Evolutionary conservation across 2,797 vertebrate species (phyloP).

Genomic region (Sphaeramia orbicularis): DNA sequence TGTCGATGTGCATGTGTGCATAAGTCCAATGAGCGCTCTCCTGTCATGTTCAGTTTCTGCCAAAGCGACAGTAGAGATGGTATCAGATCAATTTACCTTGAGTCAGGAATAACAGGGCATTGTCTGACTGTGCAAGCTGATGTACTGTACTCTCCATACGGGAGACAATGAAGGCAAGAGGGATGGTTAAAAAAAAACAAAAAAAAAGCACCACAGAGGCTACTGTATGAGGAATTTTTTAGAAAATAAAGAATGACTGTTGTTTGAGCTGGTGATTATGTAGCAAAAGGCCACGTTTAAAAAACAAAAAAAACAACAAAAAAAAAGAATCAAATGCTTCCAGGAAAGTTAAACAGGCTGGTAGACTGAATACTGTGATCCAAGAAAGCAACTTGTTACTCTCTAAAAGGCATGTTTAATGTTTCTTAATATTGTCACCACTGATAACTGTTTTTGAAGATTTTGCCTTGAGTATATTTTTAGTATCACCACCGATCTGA

Average conservation of each 20-base stretch:
- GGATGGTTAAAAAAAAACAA: too few species aligned
- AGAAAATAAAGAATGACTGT: slow-evolving; percentile 4
- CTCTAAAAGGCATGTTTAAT: slow-evolving; percentile 34
- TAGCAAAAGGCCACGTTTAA: slow-evolving; percentile 47
- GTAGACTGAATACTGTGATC: slow-evolving; percentile 73
- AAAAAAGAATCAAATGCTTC: slow-evolving; percentile 66
- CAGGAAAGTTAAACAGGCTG: slow-evolving; percentile 41
- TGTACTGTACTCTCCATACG: slow-evolving; percentile 29
- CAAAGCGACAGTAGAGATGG: slow-evolving; percentile 55
- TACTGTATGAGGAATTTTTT: slow-evolving; percentile 1
- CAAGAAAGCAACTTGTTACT: slow-evolving; percentile 41
- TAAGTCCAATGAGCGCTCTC: slow-evolving; percentile 19
- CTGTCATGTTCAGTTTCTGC: slow-evolving; percentile 60
- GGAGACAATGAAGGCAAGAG: slow-evolving; percentile 23
- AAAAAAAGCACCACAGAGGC: slow-evolving; percentile 11
- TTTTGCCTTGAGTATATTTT: slow-evolving; percentile 32
- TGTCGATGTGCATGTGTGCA: slow-evolving; percentile 2
- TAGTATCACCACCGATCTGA: slow-evolving; percentile 20
- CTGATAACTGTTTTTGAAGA: slow-evolving; percentile 14
- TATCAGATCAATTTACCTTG: slow-evolving; percentile 56
- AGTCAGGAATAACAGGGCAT: slow-evolving; percentile 64
- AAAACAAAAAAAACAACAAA: too few species aligned
- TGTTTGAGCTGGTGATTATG: slow-evolving; percentile 36
- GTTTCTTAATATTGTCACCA: slow-evolving; percentile 22
- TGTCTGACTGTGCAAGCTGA: slow-evolving; percentile 46